Conservation (phyloP, 2,888 invertebrate genomes). For the Lomographa bimaculata region DNA sequence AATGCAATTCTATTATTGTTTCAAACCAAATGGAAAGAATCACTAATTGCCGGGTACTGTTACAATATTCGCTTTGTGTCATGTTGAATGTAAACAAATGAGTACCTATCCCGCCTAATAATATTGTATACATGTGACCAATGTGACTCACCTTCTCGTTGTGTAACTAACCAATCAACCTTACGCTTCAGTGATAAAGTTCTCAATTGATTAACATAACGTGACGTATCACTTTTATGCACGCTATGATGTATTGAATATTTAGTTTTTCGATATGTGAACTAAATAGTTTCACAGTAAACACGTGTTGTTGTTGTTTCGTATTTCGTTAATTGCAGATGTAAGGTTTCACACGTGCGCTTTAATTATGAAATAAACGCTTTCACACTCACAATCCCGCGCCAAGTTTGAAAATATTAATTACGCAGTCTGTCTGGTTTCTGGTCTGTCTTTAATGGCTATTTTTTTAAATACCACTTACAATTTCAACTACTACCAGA, state of each 20-base stretch:
- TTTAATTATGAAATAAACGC: too few species aligned
- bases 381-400: too few species aligned
- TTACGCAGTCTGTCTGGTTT: too few species aligned
- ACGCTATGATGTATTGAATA: too few species aligned
- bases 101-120: too few species aligned
- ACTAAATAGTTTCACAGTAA: constrained; percentile 22
- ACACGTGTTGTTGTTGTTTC: constrained; percentile 14
- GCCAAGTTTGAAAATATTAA: too few species aligned
- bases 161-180: constrained; percentile 10
- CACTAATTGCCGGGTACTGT: constrained; percentile 22
- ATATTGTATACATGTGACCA: too few species aligned
- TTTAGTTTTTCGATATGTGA: constrained; percentile 14
- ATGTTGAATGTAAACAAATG: constrained; percentile 24
- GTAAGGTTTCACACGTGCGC: too few species aligned
- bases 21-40: constrained; percentile 7
- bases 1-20: background rate
- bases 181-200: constrained; percentile 16
- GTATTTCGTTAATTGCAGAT: constrained; percentile 10
- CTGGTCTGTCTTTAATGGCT: too few species aligned
- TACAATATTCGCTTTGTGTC: constrained; percentile 4
- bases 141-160: constrained; percentile 26
- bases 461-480: too few species aligned
- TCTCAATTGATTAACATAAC: constrained; percentile 9
- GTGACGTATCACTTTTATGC: constrained; percentile 11
- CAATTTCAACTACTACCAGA: too few species aligned